Percentiles rank a stretch among this genome's conserved stretches.
Conservation (phyloP, 2,888 invertebrate genomes). For the Fragum whitleyi region DNA sequence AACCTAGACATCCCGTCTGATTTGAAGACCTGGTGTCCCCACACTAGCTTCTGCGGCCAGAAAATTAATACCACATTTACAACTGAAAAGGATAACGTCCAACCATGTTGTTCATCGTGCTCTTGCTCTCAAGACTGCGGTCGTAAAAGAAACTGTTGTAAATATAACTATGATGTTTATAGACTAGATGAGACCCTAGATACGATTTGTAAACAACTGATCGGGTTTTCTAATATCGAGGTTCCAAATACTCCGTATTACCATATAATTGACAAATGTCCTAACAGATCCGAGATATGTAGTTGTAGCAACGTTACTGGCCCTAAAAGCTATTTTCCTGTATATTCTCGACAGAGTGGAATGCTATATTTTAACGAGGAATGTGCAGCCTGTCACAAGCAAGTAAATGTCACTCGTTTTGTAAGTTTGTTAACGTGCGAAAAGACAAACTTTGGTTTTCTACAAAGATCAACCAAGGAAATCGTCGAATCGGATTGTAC, state of each 20-base stretch:
- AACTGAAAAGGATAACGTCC: background rate
- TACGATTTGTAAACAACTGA: slow-evolving; percentile 5
- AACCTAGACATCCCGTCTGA: background rate
- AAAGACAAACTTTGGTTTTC: background rate
- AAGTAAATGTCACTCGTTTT: background rate
- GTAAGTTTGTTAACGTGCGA: background rate
- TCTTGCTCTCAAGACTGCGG: background rate
- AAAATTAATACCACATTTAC: background rate
- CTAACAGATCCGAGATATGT: slow-evolving; percentile 3
- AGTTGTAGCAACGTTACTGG: background rate
- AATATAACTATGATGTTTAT: background rate
- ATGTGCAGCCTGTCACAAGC: background rate
- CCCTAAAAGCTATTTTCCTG: background rate
- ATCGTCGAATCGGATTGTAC: background rate
- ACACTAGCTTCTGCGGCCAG: background rate
- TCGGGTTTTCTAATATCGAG: background rate
- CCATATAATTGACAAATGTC: slow-evolving; percentile 4
- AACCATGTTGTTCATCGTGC: slow-evolving; percentile 2
- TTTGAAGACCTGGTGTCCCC: background rate
- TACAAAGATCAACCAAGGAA: background rate
- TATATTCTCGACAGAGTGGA: background rate
- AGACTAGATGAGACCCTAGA: slow-evolving; percentile 5
- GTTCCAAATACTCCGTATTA: background rate
- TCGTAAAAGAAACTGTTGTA: slow-evolving; percentile 2
- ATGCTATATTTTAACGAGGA: background rate